These are phyloP conservation scores for Pogonocichla stellata DNA, from an alignment of 2,113 vertebrate species.

Conservation along the genomic window DNA sequence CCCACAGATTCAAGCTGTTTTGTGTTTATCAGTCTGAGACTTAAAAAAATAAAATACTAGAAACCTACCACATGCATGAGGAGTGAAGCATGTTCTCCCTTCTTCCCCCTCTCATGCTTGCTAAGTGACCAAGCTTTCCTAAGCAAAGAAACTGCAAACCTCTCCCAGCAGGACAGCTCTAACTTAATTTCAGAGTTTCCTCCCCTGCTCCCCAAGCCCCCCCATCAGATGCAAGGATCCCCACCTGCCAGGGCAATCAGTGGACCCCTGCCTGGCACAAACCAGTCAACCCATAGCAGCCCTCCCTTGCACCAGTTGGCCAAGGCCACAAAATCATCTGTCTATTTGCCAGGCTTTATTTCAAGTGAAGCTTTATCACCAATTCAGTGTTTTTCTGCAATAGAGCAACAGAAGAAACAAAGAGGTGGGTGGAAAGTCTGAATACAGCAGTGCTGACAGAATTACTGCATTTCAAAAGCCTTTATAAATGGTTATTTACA, in stretches of 20 bases:
- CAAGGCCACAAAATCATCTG: background rate
- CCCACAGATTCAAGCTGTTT: background rate
- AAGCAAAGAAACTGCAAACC: background rate
- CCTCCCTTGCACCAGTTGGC: background rate
- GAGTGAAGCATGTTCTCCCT: background rate
- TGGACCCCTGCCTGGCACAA: background rate
- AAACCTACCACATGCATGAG: background rate
- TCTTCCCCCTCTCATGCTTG: background rate
- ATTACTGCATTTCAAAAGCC: background rate
- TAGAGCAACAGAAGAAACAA: background rate
- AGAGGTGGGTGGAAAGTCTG: background rate
- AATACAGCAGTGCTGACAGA: background rate
- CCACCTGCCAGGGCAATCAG: background rate
- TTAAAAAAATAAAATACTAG: background rate
- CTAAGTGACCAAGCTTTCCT: background rate
- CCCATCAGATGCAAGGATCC: background rate
- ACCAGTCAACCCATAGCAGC: accelerated
- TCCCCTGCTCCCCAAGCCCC: background rate
- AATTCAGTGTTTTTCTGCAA: background rate
- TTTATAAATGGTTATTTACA: background rate
- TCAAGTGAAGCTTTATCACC: background rate
- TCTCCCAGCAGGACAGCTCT: background rate
- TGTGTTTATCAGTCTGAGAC: background rate
- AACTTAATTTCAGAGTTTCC: background rate
- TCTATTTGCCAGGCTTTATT: background rate